Evolutionary conservation across 2,888 invertebrate genomes (phyloP).

Genomic region (Spodoptera picta): DNA sequence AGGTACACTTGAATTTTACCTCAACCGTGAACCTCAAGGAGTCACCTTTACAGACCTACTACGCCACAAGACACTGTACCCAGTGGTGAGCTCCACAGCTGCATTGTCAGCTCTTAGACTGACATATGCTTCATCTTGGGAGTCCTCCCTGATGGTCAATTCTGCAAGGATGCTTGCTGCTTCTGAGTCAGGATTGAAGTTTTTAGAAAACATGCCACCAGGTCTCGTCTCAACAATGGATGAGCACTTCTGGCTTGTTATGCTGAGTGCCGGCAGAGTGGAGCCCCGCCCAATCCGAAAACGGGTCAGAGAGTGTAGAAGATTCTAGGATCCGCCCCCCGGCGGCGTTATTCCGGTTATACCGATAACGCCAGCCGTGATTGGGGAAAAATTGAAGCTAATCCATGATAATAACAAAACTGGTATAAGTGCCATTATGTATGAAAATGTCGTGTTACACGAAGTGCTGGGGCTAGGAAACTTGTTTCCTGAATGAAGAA

Average conservation of each 20-base stretch:
- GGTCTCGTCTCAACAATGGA: slow-evolving; percentile 15
- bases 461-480: too few species aligned
- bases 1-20: slow-evolving; percentile 44
- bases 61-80: slow-evolving; percentile 21
- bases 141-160: slow-evolving; percentile 22
- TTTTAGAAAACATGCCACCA: slow-evolving; percentile 20
- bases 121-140: slow-evolving; percentile 38
- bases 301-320: slow-evolving; percentile 5
- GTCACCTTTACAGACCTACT: slow-evolving; percentile 19
- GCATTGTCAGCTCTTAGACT: slow-evolving; percentile 33
- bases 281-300: slow-evolving; percentile 10
- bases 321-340: slow-evolving; percentile 24
- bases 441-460: too few species aligned
- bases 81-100: slow-evolving; percentile 42
- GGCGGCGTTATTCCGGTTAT: slow-evolving; percentile 2
- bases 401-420: slow-evolving; percentile 22
- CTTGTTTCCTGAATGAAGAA: too few species aligned
- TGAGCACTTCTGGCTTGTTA: slow-evolving; percentile 26
- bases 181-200: neutral
- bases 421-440: slow-evolving; percentile 1
- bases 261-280: slow-evolving; percentile 23
- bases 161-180: slow-evolving; percentile 36
- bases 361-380: slow-evolving; percentile 5
- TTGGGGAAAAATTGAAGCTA: slow-evolving; percentile 5
- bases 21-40: slow-evolving; percentile 36